Percentiles rank a stretch among this genome's conserved stretches.
Evolutionary conservation across 2,888 invertebrate genomes (phyloP).

Genomic region (Eudasyphora cyanicolor): DNA sequence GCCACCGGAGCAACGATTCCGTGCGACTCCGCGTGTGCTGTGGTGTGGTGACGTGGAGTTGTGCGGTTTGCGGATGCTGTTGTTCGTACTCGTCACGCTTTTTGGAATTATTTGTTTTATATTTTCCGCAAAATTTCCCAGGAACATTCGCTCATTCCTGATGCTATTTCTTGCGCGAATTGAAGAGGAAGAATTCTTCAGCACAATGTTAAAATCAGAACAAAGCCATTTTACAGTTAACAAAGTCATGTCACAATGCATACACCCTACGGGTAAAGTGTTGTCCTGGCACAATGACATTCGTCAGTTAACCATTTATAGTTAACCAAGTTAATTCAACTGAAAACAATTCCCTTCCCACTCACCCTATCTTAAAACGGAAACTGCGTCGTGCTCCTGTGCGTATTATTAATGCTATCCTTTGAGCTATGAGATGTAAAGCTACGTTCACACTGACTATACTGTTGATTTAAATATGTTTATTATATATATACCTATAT

Average conservation of each 20-base stretch:
- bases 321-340: background rate
- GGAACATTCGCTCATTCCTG: background rate
- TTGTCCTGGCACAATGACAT: too few species aligned
- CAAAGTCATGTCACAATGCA: background rate
- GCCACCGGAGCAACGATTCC: too few species aligned
- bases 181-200: background rate
- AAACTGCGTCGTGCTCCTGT: too few species aligned
- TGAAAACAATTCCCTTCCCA: background rate
- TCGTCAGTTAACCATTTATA: background rate
- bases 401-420: background rate
- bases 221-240: background rate
- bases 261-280: background rate
- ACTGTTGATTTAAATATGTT: too few species aligned
- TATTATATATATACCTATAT: too few species aligned
- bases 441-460: too few species aligned
- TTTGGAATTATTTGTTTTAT: conserved; percentile 10
- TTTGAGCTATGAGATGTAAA: too few species aligned
- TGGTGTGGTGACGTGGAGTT: background rate
- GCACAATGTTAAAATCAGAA: background rate
- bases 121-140: conserved; percentile 47
- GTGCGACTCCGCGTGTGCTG: background rate
- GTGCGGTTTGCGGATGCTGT: background rate
- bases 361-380: background rate
- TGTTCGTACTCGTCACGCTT: conserved; percentile 32
- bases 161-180: background rate